A percentile compares a stretch with the other conserved stretches of the same genome.
Evolutionary conservation across 2,797 vertebrate genomes (phyloP).

Genomic region (Microctenopoma steveboyesi): DNA sequence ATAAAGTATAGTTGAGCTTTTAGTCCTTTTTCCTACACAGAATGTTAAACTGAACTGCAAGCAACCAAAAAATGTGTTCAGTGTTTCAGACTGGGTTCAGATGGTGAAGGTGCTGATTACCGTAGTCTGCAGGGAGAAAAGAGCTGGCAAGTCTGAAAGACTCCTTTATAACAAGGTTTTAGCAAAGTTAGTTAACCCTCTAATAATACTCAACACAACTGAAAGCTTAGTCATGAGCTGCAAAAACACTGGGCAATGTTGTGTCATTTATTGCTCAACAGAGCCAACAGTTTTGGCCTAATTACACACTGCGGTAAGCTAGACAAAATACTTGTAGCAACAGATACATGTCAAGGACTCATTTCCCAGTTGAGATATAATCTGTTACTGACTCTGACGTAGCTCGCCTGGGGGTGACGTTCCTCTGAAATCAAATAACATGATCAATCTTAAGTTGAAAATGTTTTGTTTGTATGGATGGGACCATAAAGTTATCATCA

Average conservation of each 20-base stretch:
- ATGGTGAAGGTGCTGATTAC: conserved; percentile 56
- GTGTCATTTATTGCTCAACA: conserved; percentile 25
- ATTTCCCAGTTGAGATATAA: conserved; percentile 13
- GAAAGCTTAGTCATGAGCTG: conserved; percentile 31
- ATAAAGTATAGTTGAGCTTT: conserved; percentile 21
- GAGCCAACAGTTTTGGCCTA: conserved; percentile 36
- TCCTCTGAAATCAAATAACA: conserved; percentile 9
- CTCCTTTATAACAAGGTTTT: conserved; percentile 59
- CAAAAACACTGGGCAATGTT: conserved; percentile 19
- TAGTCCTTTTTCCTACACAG: conserved; percentile 30
- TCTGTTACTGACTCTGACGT: background rate
- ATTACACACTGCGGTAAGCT: conserved; percentile 39
- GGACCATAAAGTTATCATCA: background rate
- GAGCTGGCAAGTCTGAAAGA: conserved; percentile 60
- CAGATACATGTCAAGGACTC: conserved; percentile 13
- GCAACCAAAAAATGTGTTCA: conserved; percentile 34
- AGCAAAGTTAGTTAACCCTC: conserved; percentile 53
- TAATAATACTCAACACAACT: conserved; percentile 43
- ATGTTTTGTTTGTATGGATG: background rate
- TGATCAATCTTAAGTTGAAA: conserved; percentile 1
- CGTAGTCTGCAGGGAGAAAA: conserved; percentile 51
- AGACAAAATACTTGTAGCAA: conserved; percentile 40
- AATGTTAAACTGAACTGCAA: conserved; percentile 40
- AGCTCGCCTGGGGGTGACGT: background rate
- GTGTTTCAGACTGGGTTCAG: conserved; percentile 48